Base-by-base conservation (phyloP, 2,888 invertebrate genomes). In the Plebejus anna region DNA sequence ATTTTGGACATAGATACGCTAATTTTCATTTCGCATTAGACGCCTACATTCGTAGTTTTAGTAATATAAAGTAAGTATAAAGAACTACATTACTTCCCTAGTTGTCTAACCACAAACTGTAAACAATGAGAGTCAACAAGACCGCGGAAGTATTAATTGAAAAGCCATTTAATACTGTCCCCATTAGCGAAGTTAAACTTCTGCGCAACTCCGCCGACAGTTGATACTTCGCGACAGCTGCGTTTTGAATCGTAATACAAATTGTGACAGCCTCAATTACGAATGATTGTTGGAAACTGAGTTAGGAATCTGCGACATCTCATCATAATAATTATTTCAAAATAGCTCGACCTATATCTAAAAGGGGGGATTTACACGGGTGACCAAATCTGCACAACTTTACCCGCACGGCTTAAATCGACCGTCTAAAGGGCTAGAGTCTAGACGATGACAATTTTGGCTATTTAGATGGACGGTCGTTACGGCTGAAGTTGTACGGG, bases 381-480 rank as follows among this genome's bases (percentile, higher is more conserved):
- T 77, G 77, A 77, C 78, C 77, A 78, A 77, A 76, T 77, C 78
- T 78, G 76, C 78, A 79, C 78, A 77, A 78, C 77, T 76, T 77
- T 77, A 76, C 77, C 79, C 76, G 78, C 75, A 61, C 77, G 78
- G 76, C 76, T 72, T 70, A 77, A 77, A 57, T n/a, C 57, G 13
- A 57, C 57, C 57, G n/a, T 57, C 57, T 57, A 47, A 47, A 47
- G 9, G 47, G 47, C 9, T 9, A 47, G 9, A 32, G 2, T 32
- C 22, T 22, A 22, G 22, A 42, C 42, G 42, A 42, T 47, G 42
- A 2, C 47, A 47, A 9, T 47, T 47, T 47, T 47, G 1, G 47
- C 47, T 2, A 47, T 47, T 47, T 9, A 47, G 47, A 47, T 2
- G 2, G 2, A 9, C 11, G 47, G 2, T 9, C 22, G 28, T 16